Base-by-base conservation (phyloP, 1,140 invertebrate species). In the Ephestia elutella region DNA sequence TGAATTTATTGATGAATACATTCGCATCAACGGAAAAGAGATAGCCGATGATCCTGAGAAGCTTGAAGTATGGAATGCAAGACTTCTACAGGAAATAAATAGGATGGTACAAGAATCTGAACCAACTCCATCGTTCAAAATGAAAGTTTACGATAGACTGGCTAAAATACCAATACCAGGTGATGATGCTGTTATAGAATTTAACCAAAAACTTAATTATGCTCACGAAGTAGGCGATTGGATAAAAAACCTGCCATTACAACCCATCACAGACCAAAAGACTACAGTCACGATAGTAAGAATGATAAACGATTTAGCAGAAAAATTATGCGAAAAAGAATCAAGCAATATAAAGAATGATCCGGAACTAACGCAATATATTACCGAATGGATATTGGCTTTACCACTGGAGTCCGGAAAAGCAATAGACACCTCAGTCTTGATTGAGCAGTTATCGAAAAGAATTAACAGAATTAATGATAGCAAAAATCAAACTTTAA, bases 151-250 rank as follows among this genome's bases (percentile, higher is more conserved):
- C 54, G 49, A 64, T 13, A 68, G 32, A 53, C 30, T 73, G 11
- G 38, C 17, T 54, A 17, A 50, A 8, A 56, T 66, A n/a, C 32
- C 62, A 9, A 30, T 63, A 35, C 64, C 67, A 48, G 35, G 5
- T n/a, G 55, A 70, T 25, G 69, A 73, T 59, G 58, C 62, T 28
- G 57, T 69, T 17, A 62, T 53, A 20, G 32, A 56, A 35, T 75
- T 70, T 56, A 54, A 54, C n/a, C 53, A 61, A 49, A 61, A 75
- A 56, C 54, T 77, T 8, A 50, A 49, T 48, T 75, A 73, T 54
- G 66, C 69, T 2, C 69, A 70, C 62, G 71, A 75, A 59, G 71
- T 80, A 53, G 55, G 59, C 51, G 67, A 75, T 50, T 80, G 75
- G 71, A 18, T 80, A 21, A 68, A 71, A 49, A 73, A 73, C 63